A percentile compares a stretch with the other conserved stretches of the same genome.
These are phyloP conservation scores for Graphium colonna DNA, from an alignment of 2,888 invertebrate genomes.

Conservation along the genomic window DNA sequence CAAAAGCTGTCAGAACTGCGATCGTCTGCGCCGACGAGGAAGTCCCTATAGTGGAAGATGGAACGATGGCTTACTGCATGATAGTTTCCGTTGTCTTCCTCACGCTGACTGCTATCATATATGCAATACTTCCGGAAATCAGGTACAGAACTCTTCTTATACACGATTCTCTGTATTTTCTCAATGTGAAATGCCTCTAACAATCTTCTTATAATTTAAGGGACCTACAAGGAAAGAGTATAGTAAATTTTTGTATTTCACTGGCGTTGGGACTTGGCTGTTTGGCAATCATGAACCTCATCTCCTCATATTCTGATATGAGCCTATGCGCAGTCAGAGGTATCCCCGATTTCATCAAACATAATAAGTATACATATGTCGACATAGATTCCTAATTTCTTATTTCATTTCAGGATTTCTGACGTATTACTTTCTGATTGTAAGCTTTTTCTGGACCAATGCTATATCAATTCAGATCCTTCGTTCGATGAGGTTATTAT, in stretches of 20 bases:
- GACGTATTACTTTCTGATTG: slow-evolving; percentile 78
- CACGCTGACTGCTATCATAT: slow-evolving; percentile 48
- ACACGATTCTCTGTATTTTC: no score
- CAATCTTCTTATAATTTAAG: slow-evolving; percentile 49
- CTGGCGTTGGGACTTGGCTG: slow-evolving; percentile 51
- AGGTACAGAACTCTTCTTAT: no score
- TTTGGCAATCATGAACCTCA: slow-evolving; percentile 48
- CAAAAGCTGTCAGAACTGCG: slow-evolving; percentile 28
- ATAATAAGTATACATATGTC: no score
- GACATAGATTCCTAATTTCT: no score
- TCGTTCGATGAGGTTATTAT: slow-evolving; percentile 72
- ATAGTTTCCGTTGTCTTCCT: slow-evolving; percentile 54
- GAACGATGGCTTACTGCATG: slow-evolving; percentile 51
- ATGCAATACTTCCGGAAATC: slow-evolving; percentile 49
- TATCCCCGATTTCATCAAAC: slow-evolving; percentile 35
- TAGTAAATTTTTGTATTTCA: slow-evolving; percentile 56
- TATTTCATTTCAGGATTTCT: slow-evolving; percentile 71
- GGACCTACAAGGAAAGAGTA: slow-evolving; percentile 64
- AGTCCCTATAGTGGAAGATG: slow-evolving; percentile 36
- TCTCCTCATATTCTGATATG: slow-evolving; percentile 47
- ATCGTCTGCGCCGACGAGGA: slow-evolving; percentile 39
- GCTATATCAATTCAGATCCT: slow-evolving; percentile 84
- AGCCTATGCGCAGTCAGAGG: slow-evolving; percentile 56
- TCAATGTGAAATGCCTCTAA: no score
- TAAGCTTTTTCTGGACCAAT: slow-evolving; percentile 85